Percentiles rank a stretch among this genome's conserved stretches.
phyloP scores from a whole-genome alignment of 2,888 invertebrate species.

The Drosophila maculinotata region DNA sequence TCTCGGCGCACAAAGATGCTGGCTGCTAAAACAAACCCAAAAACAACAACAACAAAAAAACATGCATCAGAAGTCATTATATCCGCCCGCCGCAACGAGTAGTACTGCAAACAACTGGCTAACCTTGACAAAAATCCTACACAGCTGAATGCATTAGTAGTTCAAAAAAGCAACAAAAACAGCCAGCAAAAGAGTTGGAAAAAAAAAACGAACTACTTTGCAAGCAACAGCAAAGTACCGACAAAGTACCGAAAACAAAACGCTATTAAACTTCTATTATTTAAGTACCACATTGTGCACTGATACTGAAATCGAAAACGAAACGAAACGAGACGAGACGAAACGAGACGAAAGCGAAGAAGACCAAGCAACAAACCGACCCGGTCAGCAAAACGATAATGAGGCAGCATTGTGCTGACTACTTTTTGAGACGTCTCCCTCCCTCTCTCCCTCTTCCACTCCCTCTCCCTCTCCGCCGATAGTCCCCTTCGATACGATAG shows the following conservation, averaged over 20 bases:
- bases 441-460: not conserved
- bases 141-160: conserved; percentile 84
- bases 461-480: not conserved
- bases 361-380: conserved; percentile 45
- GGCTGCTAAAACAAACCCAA: conserved; percentile 12
- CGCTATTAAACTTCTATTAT: conserved; percentile 82
- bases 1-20: conserved; percentile 53
- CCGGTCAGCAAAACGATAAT: conserved; percentile 72
- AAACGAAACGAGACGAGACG: conserved; percentile 40
- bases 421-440: not conserved
- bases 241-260: conserved; percentile 70
- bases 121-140: conserved; percentile 84
- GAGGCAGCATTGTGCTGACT: conserved; percentile 64
- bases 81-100: conserved; percentile 68
- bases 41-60: conserved; percentile 10
- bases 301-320: conserved; percentile 76
- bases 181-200: conserved; percentile 15
- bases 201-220: conserved; percentile 62
- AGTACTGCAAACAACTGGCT: conserved; percentile 56
- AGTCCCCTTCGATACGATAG: conserved; percentile 26
- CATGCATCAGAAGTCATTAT: conserved; percentile 76
- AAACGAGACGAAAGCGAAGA: conserved; percentile 40
- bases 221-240: conserved; percentile 65
- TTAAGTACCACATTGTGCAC: conserved; percentile 82
- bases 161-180: conserved; percentile 67